A percentile compares a stretch with the other conserved stretches of the same genome.
These are phyloP conservation scores for Corella eumyota DNA, from an alignment of 23 tunicate genomes.

Conservation along the genomic window DNA sequence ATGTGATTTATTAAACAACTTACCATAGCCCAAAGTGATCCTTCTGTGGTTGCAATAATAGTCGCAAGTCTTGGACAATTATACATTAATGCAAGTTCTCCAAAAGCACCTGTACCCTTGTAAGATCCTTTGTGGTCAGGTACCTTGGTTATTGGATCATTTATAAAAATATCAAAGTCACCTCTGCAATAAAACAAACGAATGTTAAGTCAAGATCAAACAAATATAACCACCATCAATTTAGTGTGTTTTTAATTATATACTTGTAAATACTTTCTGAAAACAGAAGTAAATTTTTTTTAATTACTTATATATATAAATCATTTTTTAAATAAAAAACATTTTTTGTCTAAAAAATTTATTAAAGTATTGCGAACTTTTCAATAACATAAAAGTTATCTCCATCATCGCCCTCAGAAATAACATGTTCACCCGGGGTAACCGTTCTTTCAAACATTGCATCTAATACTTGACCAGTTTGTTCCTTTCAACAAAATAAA, in stretches of 20 bases:
- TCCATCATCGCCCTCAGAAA: conserved; percentile 97
- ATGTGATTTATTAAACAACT: too few relatives aligned
- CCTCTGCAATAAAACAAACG: conserved; percentile 32
- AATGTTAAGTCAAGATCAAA: too few relatives aligned
- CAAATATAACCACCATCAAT: too few relatives aligned
- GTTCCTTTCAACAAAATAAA: conserved; percentile 40
- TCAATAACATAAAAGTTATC: conserved; percentile 99
- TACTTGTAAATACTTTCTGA: too few relatives aligned
- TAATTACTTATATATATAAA: background rate
- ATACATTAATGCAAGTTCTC: conserved; percentile 98
- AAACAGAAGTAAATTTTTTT: background rate
- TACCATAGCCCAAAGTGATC: conserved; percentile 96
- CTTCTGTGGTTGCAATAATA: conserved; percentile 73
- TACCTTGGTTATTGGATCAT: conserved; percentile 54
- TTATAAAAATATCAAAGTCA: conserved; percentile 81
- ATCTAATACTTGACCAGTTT: conserved; percentile 75
- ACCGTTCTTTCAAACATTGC: conserved; percentile 93
- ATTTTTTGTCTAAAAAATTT: too few relatives aligned
- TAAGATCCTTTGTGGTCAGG: conserved; percentile 82
- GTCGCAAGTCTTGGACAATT: conserved; percentile 95
- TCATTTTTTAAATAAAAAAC: background rate
- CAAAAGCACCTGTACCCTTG: conserved; percentile 85
- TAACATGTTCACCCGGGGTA: conserved; percentile 81
- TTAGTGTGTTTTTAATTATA: too few relatives aligned
- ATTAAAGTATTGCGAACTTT: conserved; percentile 36